These are phyloP conservation scores for Formica aserva DNA, from an alignment of 2,888 invertebrate species.

Conservation along the genomic window DNA sequence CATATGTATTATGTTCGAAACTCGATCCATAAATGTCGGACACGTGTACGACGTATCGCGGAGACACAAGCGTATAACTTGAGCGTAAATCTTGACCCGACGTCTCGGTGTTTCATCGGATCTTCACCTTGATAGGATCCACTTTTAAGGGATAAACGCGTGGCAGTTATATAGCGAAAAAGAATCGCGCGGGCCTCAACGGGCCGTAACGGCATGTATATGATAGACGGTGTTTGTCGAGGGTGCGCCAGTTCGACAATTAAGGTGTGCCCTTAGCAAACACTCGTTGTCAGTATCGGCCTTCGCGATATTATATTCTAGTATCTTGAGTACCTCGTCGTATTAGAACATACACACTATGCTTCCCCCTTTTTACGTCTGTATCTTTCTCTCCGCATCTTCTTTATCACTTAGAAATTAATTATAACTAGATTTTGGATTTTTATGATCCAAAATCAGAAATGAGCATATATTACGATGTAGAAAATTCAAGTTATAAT, in stretches of 20 bases:
- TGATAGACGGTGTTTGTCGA: constrained; percentile 79
- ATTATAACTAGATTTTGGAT: background rate
- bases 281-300: constrained; percentile 76
- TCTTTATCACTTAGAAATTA: background rate
- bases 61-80: background rate
- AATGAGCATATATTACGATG: background rate
- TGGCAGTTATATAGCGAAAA: constrained; percentile 1
- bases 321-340: constrained; percentile 68
- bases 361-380: constrained; percentile 4
- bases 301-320: constrained; percentile 64
- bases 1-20: background rate
- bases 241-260: constrained; percentile 83
- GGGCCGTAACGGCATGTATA: constrained; percentile 46
- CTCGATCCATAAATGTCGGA: constrained; percentile 34
- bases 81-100: constrained; percentile 28
- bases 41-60: constrained; percentile 10
- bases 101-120: background rate
- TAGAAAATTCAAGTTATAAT: background rate
- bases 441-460: background rate
- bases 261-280: constrained; percentile 83
- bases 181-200: constrained; percentile 24
- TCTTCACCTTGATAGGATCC: constrained; percentile 10
- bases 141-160: constrained; percentile 19
- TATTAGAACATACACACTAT: background rate
- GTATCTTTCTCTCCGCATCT: constrained; percentile 21